Percentiles rank a stretch among this genome's conserved stretches.
phyloP scores from a whole-genome alignment of 1,140 invertebrate genomes.

The Aphaenogaster floridana region DNA sequence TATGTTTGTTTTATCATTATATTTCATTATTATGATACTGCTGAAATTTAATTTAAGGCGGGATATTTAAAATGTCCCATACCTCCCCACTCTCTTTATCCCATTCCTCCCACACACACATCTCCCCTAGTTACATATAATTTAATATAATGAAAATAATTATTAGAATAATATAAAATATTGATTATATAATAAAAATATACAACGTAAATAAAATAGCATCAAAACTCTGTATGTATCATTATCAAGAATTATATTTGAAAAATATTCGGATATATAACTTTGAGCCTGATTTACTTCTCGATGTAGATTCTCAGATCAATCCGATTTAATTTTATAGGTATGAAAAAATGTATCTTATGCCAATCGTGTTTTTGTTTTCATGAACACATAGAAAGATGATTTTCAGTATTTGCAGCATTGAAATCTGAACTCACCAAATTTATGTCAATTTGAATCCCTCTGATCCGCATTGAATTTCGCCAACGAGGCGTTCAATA shows the following conservation, averaged over 20 bases:
- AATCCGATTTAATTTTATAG: not conserved
- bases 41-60: too few species aligned
- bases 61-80: too few species aligned
- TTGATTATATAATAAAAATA: too few species aligned
- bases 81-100: too few species aligned
- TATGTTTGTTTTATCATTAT: too few species aligned
- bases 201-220: too few species aligned
- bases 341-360: not conserved
- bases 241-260: not conserved
- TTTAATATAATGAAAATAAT: not conserved
- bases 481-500: slow-evolving; percentile 21
- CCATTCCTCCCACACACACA: too few species aligned
- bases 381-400: not conserved
- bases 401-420: slow-evolving; percentile 5
- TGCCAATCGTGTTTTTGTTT: not conserved
- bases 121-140: not conserved
- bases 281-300: not conserved
- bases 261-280: not conserved
- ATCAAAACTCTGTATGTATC: not conserved
- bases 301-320: not conserved
- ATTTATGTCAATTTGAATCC: not conserved
- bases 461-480: slow-evolving; percentile 10
- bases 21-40: too few species aligned
- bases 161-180: too few species aligned
- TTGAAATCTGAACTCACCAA: slow-evolving; percentile 6